Conservation (phyloP, 1,140 invertebrate species). For the honey bee (Apis mellifera) region DNA sequence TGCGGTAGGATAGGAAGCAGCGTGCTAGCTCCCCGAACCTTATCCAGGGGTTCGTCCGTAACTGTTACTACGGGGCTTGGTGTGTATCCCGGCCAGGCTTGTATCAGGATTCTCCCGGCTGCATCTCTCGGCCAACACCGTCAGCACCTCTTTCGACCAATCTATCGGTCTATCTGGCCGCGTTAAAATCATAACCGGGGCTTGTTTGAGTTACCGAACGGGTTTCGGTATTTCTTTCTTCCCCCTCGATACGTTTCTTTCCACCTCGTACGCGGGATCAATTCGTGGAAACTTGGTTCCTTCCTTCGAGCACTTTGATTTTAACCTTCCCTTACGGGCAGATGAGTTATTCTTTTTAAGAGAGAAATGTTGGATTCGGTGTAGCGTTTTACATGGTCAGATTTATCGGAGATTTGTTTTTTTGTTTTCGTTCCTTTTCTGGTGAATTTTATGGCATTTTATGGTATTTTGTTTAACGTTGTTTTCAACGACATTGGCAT, state of each 20-base stretch:
- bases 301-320: slow-evolving; percentile 7
- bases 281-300: not conserved
- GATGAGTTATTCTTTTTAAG: not conserved
- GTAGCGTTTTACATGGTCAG: not conserved
- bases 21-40: slow-evolving; percentile 48
- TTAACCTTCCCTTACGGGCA: not conserved
- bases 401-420: not conserved
- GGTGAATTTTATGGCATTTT: no score
- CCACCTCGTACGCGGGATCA: not conserved
- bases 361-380: not conserved
- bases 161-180: slow-evolving; percentile 31
- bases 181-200: slow-evolving; percentile 54
- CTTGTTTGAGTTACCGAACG: slow-evolving; percentile 28
- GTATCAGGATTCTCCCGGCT: slow-evolving; percentile 54
- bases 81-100: slow-evolving; percentile 45
- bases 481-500: no score
- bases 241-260: not conserved
- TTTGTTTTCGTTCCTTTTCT: no score
- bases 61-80: slow-evolving; percentile 68
- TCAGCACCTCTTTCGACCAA: slow-evolving; percentile 58
- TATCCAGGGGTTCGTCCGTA: slow-evolving; percentile 47
- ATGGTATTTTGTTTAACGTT: no score
- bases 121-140: slow-evolving; percentile 42
- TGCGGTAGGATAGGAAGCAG: slow-evolving; percentile 53
- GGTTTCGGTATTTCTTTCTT: not conserved